phyloP scores from a whole-genome alignment of 2,113 vertebrate genomes.

The Orycteropus afer region DNA sequence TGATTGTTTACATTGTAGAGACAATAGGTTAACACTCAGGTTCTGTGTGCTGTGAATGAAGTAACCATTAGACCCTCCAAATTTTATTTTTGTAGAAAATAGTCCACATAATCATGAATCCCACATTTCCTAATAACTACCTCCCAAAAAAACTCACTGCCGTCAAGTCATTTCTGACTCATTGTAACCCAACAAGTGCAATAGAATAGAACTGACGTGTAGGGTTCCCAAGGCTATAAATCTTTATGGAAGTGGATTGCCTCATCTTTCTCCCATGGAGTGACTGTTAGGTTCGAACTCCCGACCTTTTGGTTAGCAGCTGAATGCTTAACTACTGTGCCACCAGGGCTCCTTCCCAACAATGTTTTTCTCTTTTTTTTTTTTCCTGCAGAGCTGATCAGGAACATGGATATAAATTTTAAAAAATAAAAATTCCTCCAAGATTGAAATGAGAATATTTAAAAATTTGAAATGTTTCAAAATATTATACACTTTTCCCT shows the following conservation, averaged over 20 bases:
- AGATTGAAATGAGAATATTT: neutral
- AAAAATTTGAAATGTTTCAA: neutral
- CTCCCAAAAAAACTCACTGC: neutral
- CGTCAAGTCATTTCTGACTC: neutral
- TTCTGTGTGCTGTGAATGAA: neutral
- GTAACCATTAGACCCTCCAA: neutral
- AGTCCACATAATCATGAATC: neutral
- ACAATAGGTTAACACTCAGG: neutral
- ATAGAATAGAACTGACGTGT: neutral
- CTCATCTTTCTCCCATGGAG: neutral
- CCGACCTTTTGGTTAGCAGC: neutral
- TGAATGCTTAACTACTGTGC: neutral
- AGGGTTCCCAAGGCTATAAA: neutral
- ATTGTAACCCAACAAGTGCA: neutral
- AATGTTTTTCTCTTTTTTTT: neutral
- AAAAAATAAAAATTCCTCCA: neutral
- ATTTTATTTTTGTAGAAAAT: neutral
- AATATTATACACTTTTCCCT: no score
- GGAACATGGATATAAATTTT: neutral
- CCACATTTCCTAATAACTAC: neutral
- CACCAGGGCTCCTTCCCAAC: neutral
- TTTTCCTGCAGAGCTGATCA: neutral
- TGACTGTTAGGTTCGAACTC: neutral
- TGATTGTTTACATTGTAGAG: neutral
- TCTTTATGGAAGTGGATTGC: neutral